These are phyloP conservation scores for Protobothrops mucrosquamatus DNA, from an alignment of 2,113 vertebrate species.

Conservation along the genomic window DNA sequence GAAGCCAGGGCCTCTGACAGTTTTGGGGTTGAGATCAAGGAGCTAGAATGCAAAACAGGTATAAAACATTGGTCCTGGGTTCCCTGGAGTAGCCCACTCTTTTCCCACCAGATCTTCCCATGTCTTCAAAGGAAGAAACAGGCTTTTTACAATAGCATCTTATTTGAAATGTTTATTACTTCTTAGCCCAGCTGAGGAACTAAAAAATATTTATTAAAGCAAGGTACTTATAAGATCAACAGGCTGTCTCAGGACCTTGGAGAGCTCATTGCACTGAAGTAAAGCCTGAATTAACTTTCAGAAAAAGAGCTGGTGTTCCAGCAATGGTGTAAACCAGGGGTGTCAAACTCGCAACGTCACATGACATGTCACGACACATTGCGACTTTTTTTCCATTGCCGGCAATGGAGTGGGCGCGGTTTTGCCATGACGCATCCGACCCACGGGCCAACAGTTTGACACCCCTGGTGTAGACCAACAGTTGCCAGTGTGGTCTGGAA, in stretches of 20 bases:
- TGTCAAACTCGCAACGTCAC: too few species aligned
- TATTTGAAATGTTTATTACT: not conserved
- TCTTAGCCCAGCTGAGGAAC: not conserved
- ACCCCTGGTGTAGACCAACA: not conserved
- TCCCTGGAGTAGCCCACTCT: not conserved
- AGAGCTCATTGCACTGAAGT: not conserved
- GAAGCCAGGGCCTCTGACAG: not conserved
- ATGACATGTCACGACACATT: too few species aligned
- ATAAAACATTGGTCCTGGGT: not conserved
- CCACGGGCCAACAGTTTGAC: too few species aligned
- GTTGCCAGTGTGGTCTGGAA: not conserved
- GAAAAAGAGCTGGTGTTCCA: not conserved
- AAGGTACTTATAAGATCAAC: not conserved
- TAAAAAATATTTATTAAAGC: not conserved
- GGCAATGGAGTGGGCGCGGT: too few species aligned
- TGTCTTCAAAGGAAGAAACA: not conserved
- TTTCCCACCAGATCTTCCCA: not conserved
- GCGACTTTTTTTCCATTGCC: too few species aligned
- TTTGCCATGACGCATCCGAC: too few species aligned
- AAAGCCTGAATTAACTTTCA: not conserved
- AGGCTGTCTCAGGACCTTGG: not conserved
- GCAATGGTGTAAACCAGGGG: not conserved
- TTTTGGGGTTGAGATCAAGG: not conserved
- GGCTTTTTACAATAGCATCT: not conserved
- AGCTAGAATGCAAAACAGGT: not conserved